Evolutionary conservation across 2,113 vertebrate genomes (phyloP).

Genomic region (Forbesichthys agassizii): DNA sequence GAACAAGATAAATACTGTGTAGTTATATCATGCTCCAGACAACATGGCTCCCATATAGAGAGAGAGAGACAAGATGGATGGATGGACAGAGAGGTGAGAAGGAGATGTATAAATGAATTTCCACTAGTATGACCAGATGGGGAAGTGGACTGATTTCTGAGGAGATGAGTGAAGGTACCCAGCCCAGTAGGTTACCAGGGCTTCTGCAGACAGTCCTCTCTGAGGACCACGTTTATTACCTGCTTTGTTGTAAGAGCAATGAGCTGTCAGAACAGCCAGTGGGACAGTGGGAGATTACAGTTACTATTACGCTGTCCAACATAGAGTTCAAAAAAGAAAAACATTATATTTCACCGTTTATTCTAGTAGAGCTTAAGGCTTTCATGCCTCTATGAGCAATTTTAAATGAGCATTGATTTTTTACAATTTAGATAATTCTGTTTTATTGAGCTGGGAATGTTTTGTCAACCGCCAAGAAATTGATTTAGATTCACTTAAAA

Average conservation of each 20-base stretch:
- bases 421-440: constrained; percentile 11
- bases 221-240: neutral
- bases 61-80: constrained; percentile 24
- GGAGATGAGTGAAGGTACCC: too few relatives aligned
- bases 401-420: constrained; percentile 39
- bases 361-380: neutral
- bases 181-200: neutral
- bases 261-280: constrained; percentile 24
- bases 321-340: neutral
- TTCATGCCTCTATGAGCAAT: constrained; percentile 9
- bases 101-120: constrained; percentile 5
- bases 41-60: constrained; percentile 11
- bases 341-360: constrained; percentile 25
- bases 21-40: neutral
- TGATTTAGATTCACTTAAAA: constrained; percentile 1
- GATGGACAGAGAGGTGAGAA: constrained; percentile 2
- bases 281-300: constrained; percentile 34
- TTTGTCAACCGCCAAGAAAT: constrained; percentile 4
- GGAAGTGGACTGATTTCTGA: too few relatives aligned
- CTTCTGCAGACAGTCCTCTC: constrained; percentile 11
- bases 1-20: constrained; percentile 12
- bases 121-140: too few relatives aligned
- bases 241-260: constrained; percentile 29
- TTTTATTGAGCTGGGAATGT: constrained; percentile 16
- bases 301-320: constrained; percentile 3